phyloP scores from a whole-genome alignment of 2,113 vertebrate species.

The Lepus americanus region DNA sequence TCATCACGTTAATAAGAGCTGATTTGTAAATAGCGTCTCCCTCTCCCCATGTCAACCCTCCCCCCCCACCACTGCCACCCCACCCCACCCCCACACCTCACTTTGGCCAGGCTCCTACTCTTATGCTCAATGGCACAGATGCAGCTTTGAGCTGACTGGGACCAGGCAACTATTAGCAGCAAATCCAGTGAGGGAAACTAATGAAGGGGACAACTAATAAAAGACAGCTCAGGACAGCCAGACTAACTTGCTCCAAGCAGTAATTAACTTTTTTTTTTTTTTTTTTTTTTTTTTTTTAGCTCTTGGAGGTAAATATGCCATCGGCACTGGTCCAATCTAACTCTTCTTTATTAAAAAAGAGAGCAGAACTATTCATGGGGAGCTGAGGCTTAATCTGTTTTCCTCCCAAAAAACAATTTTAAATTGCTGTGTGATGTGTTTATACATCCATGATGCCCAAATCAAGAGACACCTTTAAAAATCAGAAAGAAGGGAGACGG shows the following conservation, averaged over 20 bases:
- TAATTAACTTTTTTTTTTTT: slow-evolving; percentile 91
- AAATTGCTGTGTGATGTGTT: slow-evolving; percentile 58
- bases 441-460: slow-evolving; percentile 47
- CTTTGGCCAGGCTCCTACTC: slow-evolving; percentile 88
- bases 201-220: slow-evolving; percentile 91
- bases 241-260: slow-evolving; percentile 90
- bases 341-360: slow-evolving; percentile 86
- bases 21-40: slow-evolving; percentile 88
- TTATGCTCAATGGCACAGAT: slow-evolving; percentile 91
- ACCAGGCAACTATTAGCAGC: slow-evolving; percentile 90
- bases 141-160: slow-evolving; percentile 89
- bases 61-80: slow-evolving; percentile 50
- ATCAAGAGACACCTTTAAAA: slow-evolving; percentile 63
- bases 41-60: slow-evolving; percentile 42
- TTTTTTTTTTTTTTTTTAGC: slow-evolving; percentile 81
- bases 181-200: slow-evolving; percentile 92
- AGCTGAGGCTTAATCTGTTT: slow-evolving; percentile 69
- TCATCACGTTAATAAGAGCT: slow-evolving; percentile 90
- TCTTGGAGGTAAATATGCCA: slow-evolving; percentile 90
- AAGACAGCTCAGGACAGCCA: slow-evolving; percentile 90
- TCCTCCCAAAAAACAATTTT: slow-evolving; percentile 58
- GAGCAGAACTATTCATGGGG: slow-evolving; percentile 65
- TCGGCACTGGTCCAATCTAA: slow-evolving; percentile 84
- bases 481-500: neutral
- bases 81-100: slow-evolving; percentile 59